Percentiles rank a stretch among this genome's conserved stretches.
Conservation (phyloP, 1,140 invertebrate species). For the Adelges cooleyi region DNA sequence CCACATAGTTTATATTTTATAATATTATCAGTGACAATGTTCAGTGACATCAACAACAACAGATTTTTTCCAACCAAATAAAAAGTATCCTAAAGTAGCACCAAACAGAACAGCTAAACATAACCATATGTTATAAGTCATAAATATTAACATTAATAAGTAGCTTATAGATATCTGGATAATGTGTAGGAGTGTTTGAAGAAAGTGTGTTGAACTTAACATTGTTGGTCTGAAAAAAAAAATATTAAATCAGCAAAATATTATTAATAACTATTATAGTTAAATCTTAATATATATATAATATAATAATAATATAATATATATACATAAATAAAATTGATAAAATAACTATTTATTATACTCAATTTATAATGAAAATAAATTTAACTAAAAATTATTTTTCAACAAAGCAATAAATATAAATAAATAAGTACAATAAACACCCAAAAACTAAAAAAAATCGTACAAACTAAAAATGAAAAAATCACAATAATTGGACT, state of each 20-base stretch:
- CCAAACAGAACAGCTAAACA: conserved; percentile 82
- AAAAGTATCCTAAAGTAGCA: conserved; percentile 78
- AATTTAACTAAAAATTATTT: too few species aligned
- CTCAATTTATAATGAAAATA: too few species aligned
- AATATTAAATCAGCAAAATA: not conserved
- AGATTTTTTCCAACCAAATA: conserved; percentile 86
- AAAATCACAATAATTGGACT: too few species aligned
- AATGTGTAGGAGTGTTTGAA: conserved; percentile 80
- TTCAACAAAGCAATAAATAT: too few species aligned
- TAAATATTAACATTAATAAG: conserved; percentile 93
- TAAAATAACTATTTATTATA: not conserved
- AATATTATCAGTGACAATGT: conserved; percentile 71
- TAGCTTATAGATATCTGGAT: conserved; percentile 83
- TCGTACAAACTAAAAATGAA: too few species aligned
- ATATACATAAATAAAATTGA: not conserved
- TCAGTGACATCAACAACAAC: conserved; percentile 85
- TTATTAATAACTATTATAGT: not conserved
- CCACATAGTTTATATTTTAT: not conserved
- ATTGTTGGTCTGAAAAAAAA: conserved; percentile 40
- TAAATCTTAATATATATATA: not conserved
- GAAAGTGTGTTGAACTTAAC: conserved; percentile 63
- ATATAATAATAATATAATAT: not conserved
- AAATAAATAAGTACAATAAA: too few species aligned
- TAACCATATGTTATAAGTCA: conserved; percentile 96
- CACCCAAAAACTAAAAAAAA: too few species aligned